These are phyloP conservation scores for Salminus brasiliensis DNA, from an alignment of 2,113 vertebrate genomes.

Conservation along the genomic window DNA sequence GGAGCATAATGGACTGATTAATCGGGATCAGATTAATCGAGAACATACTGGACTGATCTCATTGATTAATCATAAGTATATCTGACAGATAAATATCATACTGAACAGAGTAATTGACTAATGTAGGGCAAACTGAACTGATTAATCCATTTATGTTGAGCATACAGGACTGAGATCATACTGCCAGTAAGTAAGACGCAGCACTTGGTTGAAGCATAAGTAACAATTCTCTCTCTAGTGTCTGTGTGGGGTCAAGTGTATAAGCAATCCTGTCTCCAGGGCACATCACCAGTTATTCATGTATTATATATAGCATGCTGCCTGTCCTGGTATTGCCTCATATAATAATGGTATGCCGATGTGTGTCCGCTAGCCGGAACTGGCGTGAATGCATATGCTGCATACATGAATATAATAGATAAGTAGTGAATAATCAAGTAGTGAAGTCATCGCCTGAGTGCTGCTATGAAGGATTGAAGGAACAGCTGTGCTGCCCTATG, in stretches of 20 bases:
- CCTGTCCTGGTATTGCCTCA: neutral
- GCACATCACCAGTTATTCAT: neutral
- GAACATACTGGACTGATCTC: too few relatives aligned
- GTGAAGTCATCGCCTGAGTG: neutral
- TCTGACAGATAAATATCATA: too few relatives aligned
- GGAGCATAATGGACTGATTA: too few relatives aligned
- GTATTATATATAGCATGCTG: neutral
- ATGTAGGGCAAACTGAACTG: too few relatives aligned
- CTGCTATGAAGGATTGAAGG: neutral
- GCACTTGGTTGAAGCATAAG: too few relatives aligned
- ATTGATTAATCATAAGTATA: too few relatives aligned
- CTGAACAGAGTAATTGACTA: too few relatives aligned
- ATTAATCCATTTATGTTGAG: too few relatives aligned
- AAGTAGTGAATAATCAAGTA: slow-evolving; percentile 9
- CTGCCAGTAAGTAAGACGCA: too few relatives aligned
- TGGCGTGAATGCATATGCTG: neutral
- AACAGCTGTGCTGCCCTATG: neutral
- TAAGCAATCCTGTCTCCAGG: neutral
- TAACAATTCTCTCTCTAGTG: too few relatives aligned
- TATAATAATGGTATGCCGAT: neutral
- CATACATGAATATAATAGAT: slow-evolving; percentile 14
- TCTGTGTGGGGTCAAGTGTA: neutral
- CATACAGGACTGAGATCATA: too few relatives aligned
- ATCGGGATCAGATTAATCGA: too few relatives aligned
- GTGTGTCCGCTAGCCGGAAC: neutral